phyloP scores from a whole-genome alignment of 2,888 invertebrate species.

The Chaitophorus viminalis region DNA sequence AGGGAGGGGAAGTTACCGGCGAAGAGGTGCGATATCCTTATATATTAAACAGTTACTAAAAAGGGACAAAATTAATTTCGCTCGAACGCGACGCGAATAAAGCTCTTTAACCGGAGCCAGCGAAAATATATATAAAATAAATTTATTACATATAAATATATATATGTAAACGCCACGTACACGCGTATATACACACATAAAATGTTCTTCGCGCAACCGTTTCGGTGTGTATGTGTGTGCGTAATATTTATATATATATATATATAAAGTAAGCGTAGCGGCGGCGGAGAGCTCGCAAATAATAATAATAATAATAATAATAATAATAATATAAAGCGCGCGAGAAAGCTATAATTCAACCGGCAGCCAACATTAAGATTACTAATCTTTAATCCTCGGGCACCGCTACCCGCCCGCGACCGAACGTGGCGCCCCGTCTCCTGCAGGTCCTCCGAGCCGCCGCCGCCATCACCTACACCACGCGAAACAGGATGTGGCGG shows the following conservation, averaged over 20 bases:
- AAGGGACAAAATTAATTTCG: constrained; percentile 61
- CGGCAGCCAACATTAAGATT: constrained; percentile 66
- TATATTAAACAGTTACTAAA: constrained; percentile 58
- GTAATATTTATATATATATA: neutral
- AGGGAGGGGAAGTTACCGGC: neutral
- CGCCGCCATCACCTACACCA: neutral
- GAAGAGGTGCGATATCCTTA: constrained; percentile 25
- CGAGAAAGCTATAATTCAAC: constrained; percentile 66
- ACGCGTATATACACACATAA: constrained; percentile 9
- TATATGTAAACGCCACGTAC: constrained; percentile 3
- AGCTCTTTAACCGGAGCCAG: constrained; percentile 43
- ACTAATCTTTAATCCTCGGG: constrained; percentile 66
- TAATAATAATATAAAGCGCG: constrained; percentile 66
- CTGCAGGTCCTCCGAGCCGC: neutral
- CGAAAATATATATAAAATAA: constrained; percentile 26
- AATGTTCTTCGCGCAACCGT: constrained; percentile 23
- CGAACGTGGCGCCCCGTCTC: constrained; percentile 54
- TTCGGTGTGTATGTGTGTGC: neutral
- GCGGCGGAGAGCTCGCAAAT: constrained; percentile 60
- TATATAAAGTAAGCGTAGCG: constrained; percentile 3
- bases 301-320: constrained; percentile 64
- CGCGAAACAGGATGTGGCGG: neutral
- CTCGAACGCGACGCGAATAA: constrained; percentile 52
- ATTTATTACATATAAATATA: neutral
- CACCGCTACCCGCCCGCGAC: constrained; percentile 51